Evolutionary conservation across 2,113 vertebrate genomes (phyloP), one percentile per base, ranked within the genome.

Genomic region (Xiphophorus couchianus): DNA sequence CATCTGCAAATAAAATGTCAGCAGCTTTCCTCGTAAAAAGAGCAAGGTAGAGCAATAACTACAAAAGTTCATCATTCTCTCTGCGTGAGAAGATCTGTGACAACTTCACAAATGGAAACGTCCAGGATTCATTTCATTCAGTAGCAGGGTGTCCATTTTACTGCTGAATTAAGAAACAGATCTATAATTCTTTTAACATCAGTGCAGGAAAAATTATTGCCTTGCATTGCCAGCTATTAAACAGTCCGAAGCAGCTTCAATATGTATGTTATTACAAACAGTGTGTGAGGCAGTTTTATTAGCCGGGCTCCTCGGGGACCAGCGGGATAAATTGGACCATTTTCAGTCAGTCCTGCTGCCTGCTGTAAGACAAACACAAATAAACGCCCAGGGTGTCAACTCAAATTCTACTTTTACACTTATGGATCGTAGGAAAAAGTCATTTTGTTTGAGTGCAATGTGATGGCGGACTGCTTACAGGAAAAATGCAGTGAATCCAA

Each of bases 241-340:
- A 84, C 73, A 90, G 67, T 75, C 74, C 64, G 84, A 84, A 79
- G 78, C 73, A 0, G 29, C 44, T 5, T 77, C 29, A 11, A 82
- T 85, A 74, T 71, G 22, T 78, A 77, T 72, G 66, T 84, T 80
- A 74, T 14, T 79, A 64, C 76, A 78, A 73, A 75, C 62, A 33
- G 76, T 5, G 70, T 82, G 80, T 73, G 73, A 76, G 71, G 75
- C 66, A 73, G 83, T 84, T 88, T 77, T 87, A 88, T 88, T 62
- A 80, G 65, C 62, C 12, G 42, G 33, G 19, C 73, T 82, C 73
- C 74, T 69, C 29, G 0, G 82, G 80, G 61, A 69, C 62, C 72
- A 30, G 12, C 15, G n/a, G 28, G 42, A 1, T 75, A 82, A 73
- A 76, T 37, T 73, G 58, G 64, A 22, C 6, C 42, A 42, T 80